Evolutionary conservation across 2,113 vertebrate genomes (phyloP).

Genomic region (Mustelus asterias): DNA sequence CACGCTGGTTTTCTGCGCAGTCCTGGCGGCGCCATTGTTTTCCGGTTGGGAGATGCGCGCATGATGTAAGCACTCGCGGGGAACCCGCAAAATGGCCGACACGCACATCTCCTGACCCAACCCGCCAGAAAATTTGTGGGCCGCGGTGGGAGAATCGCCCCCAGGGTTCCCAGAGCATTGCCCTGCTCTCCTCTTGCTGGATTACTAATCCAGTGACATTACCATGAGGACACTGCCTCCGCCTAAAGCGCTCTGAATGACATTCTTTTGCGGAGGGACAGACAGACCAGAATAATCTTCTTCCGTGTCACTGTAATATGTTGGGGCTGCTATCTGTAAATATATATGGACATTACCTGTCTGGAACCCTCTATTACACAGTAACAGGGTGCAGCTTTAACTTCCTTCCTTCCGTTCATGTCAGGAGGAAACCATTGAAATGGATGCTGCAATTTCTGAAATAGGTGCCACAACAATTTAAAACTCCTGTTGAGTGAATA

Average conservation of each 20-base stretch:
- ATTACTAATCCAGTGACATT: too few relatives aligned
- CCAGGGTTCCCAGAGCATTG: too few relatives aligned
- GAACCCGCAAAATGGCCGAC: too few relatives aligned
- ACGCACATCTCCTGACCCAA: too few relatives aligned
- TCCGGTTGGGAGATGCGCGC: too few relatives aligned
- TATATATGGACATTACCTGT: neutral
- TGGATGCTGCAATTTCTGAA: neutral
- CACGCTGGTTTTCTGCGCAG: too few relatives aligned
- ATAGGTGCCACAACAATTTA: neutral
- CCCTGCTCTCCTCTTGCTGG: too few relatives aligned
- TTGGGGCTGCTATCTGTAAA: neutral
- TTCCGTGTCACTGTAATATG: neutral
- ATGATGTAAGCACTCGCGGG: too few relatives aligned
- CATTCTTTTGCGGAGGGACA: neutral
- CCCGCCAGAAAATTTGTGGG: too few relatives aligned
- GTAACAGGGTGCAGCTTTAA: neutral
- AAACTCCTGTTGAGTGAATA: neutral
- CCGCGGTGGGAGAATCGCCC: too few relatives aligned
- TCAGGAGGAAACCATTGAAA: neutral
- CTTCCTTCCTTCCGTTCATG: neutral
- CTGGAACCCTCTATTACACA: neutral
- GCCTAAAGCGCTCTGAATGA: neutral
- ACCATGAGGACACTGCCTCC: neutral
- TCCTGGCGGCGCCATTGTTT: too few relatives aligned
- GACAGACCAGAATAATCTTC: neutral